Base-by-base conservation (phyloP, 2,888 invertebrate species). In the Caenorhabditis becei region DNA sequence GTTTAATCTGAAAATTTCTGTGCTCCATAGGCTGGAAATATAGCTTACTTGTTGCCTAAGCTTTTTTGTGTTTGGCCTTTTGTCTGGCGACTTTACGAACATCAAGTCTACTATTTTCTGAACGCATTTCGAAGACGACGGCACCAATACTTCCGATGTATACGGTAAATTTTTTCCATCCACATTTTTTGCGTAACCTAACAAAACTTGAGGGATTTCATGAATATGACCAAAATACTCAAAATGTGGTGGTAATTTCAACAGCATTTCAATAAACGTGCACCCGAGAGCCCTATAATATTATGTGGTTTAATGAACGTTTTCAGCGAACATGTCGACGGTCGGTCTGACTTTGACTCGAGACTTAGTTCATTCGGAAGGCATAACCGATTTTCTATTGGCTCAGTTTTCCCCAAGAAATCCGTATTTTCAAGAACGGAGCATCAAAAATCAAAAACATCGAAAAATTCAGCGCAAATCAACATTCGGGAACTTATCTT, bases 281-380 rank as follows among this genome's bases (percentile, higher is more conserved):
- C 88, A 88, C 1, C 87, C 87, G 0, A 86, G 80, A 20, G 87
- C 84, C 84, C 83, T n/a, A n/a, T n/a, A n/a, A n/a, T n/a, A n/a
- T n/a, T n/a, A n/a, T n/a, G n/a, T n/a, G n/a, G n/a, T n/a, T n/a
- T n/a, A n/a, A n/a, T n/a, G n/a, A n/a, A n/a, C n/a, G n/a, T n/a
- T n/a, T n/a, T n/a, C n/a, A n/a, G n/a, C n/a, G n/a, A n/a, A n/a
- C n/a, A n/a, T n/a, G n/a, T n/a, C n/a, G n/a, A n/a, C n/a, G n/a
- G n/a, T n/a, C n/a, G n/a, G n/a, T n/a, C n/a, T n/a, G n/a, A n/a
- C n/a, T n/a, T n/a, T n/a, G n/a, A n/a, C n/a, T n/a, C n/a, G n/a
- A n/a, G n/a, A n/a, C n/a, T n/a, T n/a, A n/a, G n/a, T n/a, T n/a
- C n/a, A n/a, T n/a, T n/a, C n/a, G n/a, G n/a, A n/a, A n/a, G n/a